A percentile compares a stretch with the other conserved stretches of the same genome.
Evolutionary conservation across 2,888 invertebrate genomes (phyloP).

Genomic region (Melanchra persicariae): DNA sequence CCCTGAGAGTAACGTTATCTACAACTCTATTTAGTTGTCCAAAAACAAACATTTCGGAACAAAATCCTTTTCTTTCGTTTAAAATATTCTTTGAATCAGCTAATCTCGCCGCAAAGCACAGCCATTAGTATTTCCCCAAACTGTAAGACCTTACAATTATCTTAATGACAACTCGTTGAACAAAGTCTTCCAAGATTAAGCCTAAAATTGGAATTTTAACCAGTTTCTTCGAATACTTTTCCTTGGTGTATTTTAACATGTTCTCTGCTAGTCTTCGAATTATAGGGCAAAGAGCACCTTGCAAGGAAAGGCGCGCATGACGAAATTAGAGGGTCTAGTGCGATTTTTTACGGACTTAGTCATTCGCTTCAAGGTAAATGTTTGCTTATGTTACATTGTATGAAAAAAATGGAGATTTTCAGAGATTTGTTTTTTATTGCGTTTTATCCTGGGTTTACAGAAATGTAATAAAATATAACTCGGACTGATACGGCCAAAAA

Average conservation of each 20-base stretch:
- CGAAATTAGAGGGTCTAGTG: too few relatives aligned
- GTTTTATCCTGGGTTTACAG: too few relatives aligned
- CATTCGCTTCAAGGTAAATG: too few relatives aligned
- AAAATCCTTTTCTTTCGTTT: neutral
- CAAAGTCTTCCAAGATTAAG: neutral
- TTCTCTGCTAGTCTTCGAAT: neutral
- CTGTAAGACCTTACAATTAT: constrained; percentile 31
- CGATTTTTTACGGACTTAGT: too few relatives aligned
- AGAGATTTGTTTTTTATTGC: too few relatives aligned
- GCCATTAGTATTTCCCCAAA: constrained; percentile 20
- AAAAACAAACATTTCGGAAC: neutral
- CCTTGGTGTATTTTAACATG: neutral
- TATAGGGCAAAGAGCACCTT: too few relatives aligned
- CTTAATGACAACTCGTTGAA: constrained; percentile 18
- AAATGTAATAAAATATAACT: too few relatives aligned
- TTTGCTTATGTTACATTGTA: too few relatives aligned
- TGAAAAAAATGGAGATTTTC: too few relatives aligned
- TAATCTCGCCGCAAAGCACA: constrained; percentile 4
- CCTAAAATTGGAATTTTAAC: constrained; percentile 13
- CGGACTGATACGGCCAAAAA: too few relatives aligned
- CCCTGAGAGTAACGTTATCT: neutral
- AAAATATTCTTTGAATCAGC: constrained; percentile 9
- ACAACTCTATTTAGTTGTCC: neutral
- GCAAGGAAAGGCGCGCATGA: too few relatives aligned
- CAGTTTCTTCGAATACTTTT: neutral